A percentile compares a stretch with the other conserved stretches of the same genome.
Evolutionary conservation across 2,113 vertebrate species (phyloP).

Genomic region (Cromileptes altivelis): DNA sequence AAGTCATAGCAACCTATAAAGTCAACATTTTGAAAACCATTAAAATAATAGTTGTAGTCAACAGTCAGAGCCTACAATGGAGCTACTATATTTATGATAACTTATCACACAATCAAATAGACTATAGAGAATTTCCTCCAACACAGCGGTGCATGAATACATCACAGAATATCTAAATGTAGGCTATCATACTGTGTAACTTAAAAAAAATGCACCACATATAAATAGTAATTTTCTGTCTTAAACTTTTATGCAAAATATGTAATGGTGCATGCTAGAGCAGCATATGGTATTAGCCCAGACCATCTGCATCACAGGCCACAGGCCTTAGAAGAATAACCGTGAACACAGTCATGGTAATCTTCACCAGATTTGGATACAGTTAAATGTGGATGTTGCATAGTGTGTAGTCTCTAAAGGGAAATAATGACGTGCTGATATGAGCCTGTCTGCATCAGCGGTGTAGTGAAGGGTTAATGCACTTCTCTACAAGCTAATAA

Average conservation of each 20-base stretch:
- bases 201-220: slow-evolving; percentile 6
- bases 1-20: not conserved
- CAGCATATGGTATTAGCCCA: slow-evolving; percentile 2
- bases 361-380: slow-evolving; percentile 9
- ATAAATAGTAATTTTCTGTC: not conserved
- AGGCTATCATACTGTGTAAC: not conserved
- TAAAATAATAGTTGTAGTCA: not conserved
- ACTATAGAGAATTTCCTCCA: not conserved
- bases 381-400: not conserved
- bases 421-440: not conserved
- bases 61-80: not conserved
- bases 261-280: not conserved
- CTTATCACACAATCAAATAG: not conserved
- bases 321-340: slow-evolving; percentile 4
- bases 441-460: not conserved
- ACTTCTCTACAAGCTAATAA: not conserved
- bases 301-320: slow-evolving; percentile 27
- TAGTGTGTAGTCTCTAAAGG: not conserved
- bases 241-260: not conserved
- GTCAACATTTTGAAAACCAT: not conserved
- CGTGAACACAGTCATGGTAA: not conserved
- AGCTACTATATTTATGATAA: not conserved
- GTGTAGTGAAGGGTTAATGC: not conserved
- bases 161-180: not conserved
- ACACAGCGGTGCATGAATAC: not conserved